phyloP scores from a whole-genome alignment of 2,888 invertebrate genomes.

The Orchestes rusci region DNA sequence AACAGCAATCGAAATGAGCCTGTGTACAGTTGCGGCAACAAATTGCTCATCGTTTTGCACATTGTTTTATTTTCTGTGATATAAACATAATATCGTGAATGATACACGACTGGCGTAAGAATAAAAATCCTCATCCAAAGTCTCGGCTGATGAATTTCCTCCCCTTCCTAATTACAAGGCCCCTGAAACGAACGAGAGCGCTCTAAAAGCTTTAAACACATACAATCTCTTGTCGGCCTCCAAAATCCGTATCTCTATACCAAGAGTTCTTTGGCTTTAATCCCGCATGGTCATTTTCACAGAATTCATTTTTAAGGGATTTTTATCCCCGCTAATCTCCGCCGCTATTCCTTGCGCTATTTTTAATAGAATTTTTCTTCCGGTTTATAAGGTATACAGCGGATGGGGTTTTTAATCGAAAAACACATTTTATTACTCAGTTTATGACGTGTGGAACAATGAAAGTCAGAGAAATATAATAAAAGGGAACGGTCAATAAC shows the following conservation, averaged over 20 bases:
- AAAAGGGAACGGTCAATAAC: too few relatives aligned
- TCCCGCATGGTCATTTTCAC: conserved; percentile 24
- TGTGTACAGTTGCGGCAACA: too few relatives aligned
- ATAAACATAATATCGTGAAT: too few relatives aligned
- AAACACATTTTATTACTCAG: too few relatives aligned
- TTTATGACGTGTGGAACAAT: too few relatives aligned
- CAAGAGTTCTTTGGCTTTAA: conserved; percentile 21
- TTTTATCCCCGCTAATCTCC: conserved; percentile 18
- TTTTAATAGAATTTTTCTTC: conserved; percentile 17
- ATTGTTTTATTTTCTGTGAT: too few relatives aligned
- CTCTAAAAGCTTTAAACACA: conserved; percentile 24
- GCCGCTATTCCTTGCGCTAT: conserved; percentile 3
- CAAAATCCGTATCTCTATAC: conserved; percentile 20
- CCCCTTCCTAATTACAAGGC: conserved; percentile 43
- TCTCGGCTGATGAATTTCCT: conserved; percentile 43
- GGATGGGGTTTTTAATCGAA: conserved; percentile 16
- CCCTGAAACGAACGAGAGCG: conserved; percentile 16
- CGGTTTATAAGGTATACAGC: not conserved
- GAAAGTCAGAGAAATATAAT: too few relatives aligned
- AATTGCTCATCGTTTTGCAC: too few relatives aligned
- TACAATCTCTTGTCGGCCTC: conserved; percentile 22
- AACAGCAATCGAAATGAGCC: too few relatives aligned
- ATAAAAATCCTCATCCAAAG: conserved; percentile 39
- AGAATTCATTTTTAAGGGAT: conserved; percentile 19
- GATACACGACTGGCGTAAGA: too few relatives aligned